Conservation (phyloP, 2,113 vertebrate genomes). For the Ramphastos sulfuratus region DNA sequence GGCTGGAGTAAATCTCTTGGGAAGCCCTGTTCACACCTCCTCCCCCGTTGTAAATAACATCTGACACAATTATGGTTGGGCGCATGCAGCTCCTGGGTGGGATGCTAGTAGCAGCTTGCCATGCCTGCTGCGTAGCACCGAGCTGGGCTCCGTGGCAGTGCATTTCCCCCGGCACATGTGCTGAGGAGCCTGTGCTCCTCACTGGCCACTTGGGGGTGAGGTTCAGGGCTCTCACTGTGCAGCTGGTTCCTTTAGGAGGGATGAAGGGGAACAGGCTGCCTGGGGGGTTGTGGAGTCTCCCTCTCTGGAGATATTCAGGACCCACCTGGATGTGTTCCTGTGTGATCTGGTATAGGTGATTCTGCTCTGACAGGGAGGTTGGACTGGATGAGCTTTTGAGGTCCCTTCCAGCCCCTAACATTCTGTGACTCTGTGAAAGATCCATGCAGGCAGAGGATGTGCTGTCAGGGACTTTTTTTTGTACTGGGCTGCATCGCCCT, state of each 20-base stretch:
- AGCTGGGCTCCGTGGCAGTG: neutral
- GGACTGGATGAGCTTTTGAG: too few species aligned
- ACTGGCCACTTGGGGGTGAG: neutral
- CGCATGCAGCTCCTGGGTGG: neutral
- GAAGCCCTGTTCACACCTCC: slow-evolving; percentile 50
- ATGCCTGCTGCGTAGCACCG: neutral
- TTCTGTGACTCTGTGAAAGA: neutral
- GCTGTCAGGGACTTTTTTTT: neutral
- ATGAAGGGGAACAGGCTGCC: neutral
- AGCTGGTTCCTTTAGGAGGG: neutral
- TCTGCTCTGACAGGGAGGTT: too few species aligned
- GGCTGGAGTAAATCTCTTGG: slow-evolving; percentile 44
- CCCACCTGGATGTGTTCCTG: too few species aligned
- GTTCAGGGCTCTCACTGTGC: neutral
- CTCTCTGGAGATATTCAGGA: too few species aligned
- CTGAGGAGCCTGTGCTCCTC: neutral
- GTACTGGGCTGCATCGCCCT: neutral
- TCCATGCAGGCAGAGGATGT: neutral
- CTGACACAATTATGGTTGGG: neutral
- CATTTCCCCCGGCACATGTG: neutral
- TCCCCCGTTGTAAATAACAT: slow-evolving; percentile 35
- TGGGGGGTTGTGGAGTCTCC: too few species aligned
- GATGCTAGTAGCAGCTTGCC: slow-evolving; percentile 23
- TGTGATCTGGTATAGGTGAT: too few species aligned
- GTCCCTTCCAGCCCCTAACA: too few species aligned